These are phyloP conservation scores for Anolis apletophallus DNA, from an alignment of 2,797 vertebrate species.

Conservation along the genomic window DNA sequence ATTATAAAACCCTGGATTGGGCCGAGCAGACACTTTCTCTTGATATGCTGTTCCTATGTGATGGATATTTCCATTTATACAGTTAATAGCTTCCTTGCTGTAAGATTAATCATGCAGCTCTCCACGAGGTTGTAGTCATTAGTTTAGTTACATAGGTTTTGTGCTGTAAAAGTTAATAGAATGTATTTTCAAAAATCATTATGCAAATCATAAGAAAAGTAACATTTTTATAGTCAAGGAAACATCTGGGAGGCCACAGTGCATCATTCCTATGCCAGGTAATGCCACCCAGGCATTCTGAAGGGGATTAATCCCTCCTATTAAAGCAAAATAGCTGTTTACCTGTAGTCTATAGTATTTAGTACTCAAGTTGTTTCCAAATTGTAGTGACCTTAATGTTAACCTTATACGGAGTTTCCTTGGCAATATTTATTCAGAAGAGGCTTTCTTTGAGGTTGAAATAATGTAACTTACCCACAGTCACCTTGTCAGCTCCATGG, in stretches of 20 bases:
- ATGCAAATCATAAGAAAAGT: background rate
- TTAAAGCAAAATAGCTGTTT: background rate
- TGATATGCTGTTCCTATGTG: background rate
- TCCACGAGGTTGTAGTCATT: background rate
- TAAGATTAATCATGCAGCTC: background rate
- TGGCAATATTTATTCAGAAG: too few species aligned
- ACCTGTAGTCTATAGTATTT: too few species aligned
- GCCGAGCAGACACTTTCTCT: background rate
- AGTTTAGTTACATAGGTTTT: background rate
- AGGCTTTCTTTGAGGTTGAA: too few species aligned
- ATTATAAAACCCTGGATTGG: background rate
- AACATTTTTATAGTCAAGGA: background rate
- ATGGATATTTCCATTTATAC: background rate
- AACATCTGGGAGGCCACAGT: too few species aligned
- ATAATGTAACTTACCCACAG: too few species aligned
- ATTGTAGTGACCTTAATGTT: too few species aligned
- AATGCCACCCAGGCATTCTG: background rate
- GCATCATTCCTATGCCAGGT: too few species aligned
- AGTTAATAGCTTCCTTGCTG: background rate
- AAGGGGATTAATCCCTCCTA: background rate
- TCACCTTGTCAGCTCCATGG: too few species aligned
- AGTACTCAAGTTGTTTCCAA: too few species aligned
- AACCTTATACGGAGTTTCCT: too few species aligned
- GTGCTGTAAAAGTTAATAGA: background rate
- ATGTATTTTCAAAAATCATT: background rate